Percentiles rank a stretch among this genome's conserved stretches.
Evolutionary conservation across 2,888 invertebrate genomes (phyloP).

Genomic region (Stegophylla sp.): DNA sequence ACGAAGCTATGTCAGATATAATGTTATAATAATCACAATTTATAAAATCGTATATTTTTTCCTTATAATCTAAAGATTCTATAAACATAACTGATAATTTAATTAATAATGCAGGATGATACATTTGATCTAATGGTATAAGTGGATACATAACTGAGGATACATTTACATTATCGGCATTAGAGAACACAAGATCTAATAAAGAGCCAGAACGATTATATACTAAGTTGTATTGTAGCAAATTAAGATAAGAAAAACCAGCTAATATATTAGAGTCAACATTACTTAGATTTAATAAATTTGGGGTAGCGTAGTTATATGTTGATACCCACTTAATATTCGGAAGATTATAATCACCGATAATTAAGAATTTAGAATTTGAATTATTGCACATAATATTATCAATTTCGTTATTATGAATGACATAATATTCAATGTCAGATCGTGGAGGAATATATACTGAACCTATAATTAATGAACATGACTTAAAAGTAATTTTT

Average conservation of each 20-base stretch:
- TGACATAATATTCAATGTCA: background rate
- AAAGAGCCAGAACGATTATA: background rate
- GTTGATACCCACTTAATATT: background rate
- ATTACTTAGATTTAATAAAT: background rate
- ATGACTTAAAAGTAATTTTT: background rate
- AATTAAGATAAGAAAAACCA: background rate
- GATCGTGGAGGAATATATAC: too few relatives aligned
- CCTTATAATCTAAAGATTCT: background rate
- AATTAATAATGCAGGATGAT: background rate
- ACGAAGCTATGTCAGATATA: background rate
- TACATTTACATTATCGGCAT: conserved; percentile 11
- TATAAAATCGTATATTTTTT: conserved; percentile 1
- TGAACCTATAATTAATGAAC: background rate
- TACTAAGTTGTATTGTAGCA: background rate
- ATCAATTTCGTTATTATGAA: background rate
- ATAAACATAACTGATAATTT: background rate
- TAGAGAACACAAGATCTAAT: background rate
- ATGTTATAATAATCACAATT: background rate
- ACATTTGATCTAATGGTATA: background rate
- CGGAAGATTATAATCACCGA: conserved; percentile 5
- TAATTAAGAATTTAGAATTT: conserved; percentile 7
- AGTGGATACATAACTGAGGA: background rate
- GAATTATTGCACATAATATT: background rate
- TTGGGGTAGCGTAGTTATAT: background rate
- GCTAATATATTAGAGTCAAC: background rate